Base-by-base conservation (phyloP, 2,888 invertebrate species). In the Cerceris ruficornis region DNA sequence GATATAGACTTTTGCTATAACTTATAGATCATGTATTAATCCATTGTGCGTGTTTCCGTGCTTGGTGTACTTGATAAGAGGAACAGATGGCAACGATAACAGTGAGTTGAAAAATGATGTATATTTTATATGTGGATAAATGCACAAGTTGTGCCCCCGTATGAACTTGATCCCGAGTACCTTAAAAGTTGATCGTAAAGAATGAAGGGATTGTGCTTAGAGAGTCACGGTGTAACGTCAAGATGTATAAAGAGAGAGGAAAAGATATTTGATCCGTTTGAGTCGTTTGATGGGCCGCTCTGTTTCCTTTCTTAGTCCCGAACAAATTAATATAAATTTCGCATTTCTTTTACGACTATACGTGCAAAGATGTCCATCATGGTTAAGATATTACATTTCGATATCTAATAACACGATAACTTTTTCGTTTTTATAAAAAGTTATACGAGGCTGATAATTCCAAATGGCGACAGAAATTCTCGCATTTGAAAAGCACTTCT, bases 211-310 rank as follows among this genome's bases (percentile, higher is more conserved):
- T 67, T 15, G 43, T 39, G 14, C 43, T 41, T 55, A 57, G 46
- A 11, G 72, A 41, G 60, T 58, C 54, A 57, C 58, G 71, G 55
- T 17, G 43, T 54, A 61, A 55, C 42, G 43, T 72, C 55, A 76
- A 75, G 58, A 49, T n/a, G 46, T 60, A 41, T 6, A 39, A 68
- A 70, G 52, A 55, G 43, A 80, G 60, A 69, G 52, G 49, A 58
- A 65, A 58, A 71, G 61, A 61, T 59, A 49, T 28, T 65, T 57
- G 11, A 70, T 77, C 54, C 58, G 39, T 75, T 74, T 54, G 78
- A 81, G 81, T 85, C 83, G 83, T 86, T 85, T 82, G 82, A 83
- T 83, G 85, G 86, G 83, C 75, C 69, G 50, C 76, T 70, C 54
- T 64, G 43, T 67, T 75, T 13, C 17, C 52, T 52, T 78, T 69